Conservation (phyloP, 23 tunicate species). For the Ciona savignyi region DNA sequence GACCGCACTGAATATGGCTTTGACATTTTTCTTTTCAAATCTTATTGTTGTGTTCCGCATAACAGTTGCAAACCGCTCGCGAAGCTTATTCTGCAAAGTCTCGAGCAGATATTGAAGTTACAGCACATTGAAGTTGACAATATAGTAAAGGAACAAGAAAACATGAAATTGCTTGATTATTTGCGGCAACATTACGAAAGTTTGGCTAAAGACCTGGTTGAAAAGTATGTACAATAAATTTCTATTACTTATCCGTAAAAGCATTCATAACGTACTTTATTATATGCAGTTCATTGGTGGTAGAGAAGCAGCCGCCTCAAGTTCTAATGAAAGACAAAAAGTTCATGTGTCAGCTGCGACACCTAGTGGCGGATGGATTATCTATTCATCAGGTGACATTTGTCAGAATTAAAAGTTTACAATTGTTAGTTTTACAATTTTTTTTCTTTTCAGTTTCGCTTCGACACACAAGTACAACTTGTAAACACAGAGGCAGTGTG, state of each 20-base stretch:
- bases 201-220: conserved; percentile 23
- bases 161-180: background rate
- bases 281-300: conserved; percentile 58
- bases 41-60: no score
- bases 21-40: background rate
- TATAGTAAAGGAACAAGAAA: background rate
- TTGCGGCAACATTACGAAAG: conserved; percentile 31
- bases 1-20: background rate
- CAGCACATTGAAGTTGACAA: conserved; percentile 19
- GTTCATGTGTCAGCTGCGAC: conserved; percentile 66
- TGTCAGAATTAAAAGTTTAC: background rate
- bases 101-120: conserved; percentile 30
- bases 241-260: background rate
- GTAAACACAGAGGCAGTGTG: conserved; percentile 37
- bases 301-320: conserved; percentile 97
- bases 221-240: conserved; percentile 3
- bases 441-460: conserved; percentile 9
- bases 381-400: conserved; percentile 47
- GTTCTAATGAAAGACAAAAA: conserved; percentile 99
- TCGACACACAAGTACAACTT: conserved; percentile 26
- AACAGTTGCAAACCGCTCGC: conserved; percentile 23
- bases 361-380: conserved; percentile 65
- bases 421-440: no score
- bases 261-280: background rate
- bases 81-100: conserved; percentile 14